Conservation (phyloP, 2,113 vertebrate species). For the Guaruba guarouba region DNA sequence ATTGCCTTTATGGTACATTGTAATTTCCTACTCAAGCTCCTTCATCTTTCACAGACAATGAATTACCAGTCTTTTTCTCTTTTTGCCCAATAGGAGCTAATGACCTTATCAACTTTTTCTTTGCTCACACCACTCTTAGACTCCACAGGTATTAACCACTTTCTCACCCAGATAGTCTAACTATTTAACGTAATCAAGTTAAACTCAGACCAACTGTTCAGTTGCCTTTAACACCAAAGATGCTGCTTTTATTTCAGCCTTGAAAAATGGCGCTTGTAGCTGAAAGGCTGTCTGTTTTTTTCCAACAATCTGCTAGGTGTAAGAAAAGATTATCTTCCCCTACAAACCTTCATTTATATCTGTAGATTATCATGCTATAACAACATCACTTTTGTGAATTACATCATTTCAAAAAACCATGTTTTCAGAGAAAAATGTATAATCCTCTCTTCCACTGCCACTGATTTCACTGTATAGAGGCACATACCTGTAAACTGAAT, state of each 20-base stretch:
- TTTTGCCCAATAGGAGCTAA: conserved; percentile 12
- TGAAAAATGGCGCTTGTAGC: not conserved
- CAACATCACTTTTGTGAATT: not conserved
- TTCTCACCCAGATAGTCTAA: not conserved
- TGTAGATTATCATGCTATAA: not conserved
- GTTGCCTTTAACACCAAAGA: not conserved
- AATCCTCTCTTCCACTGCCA: not conserved
- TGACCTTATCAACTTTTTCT: conserved; percentile 26
- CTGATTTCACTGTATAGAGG: not conserved
- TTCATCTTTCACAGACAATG: not conserved
- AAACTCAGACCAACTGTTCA: not conserved
- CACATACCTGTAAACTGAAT: not conserved
- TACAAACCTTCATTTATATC: not conserved
- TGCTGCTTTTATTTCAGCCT: conserved; percentile 4
- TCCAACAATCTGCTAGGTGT: not conserved
- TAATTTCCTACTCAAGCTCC: not conserved
- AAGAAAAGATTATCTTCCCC: not conserved
- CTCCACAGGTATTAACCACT: not conserved
- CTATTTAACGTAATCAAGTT: conserved; percentile 17
- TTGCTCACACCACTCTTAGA: not conserved
- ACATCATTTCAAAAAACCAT: not conserved
- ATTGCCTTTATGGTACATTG: not conserved
- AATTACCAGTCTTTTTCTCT: conserved; percentile 4
- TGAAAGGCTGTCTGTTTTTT: not conserved
- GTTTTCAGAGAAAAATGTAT: not conserved